Conservation (phyloP, 2,888 invertebrate genomes). For the Brenthis daphne region DNA sequence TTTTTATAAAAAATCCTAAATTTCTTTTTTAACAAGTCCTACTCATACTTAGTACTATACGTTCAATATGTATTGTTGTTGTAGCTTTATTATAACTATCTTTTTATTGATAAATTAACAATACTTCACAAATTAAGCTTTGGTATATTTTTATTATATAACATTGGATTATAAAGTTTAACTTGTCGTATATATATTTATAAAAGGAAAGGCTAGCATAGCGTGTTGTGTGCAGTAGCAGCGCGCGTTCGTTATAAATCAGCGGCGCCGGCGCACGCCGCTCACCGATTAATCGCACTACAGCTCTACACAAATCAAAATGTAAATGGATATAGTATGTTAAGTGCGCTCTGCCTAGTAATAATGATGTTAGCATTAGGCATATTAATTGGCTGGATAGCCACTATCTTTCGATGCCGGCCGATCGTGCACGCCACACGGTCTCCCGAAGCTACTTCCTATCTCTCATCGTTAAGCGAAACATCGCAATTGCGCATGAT, state of each 20-base stretch:
- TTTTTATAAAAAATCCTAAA: no score
- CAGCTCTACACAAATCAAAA: constrained; percentile 80
- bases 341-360: constrained; percentile 78
- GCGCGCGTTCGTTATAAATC: constrained; percentile 64
- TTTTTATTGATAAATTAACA: no score
- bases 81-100: no score
- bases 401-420: constrained; percentile 69
- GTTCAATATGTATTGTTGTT: no score
- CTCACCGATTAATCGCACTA: constrained; percentile 77
- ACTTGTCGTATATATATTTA: background rate
- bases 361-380: constrained; percentile 83
- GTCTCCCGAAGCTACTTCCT: constrained; percentile 50
- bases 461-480: constrained; percentile 44
- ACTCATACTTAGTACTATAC: no score
- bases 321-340: constrained; percentile 81
- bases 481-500: constrained; percentile 25
- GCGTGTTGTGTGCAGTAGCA: constrained; percentile 39
- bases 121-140: no score
- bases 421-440: constrained; percentile 60
- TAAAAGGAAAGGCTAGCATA: constrained; percentile 20
- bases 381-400: constrained; percentile 80
- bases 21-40: no score
- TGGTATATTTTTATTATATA: no score
- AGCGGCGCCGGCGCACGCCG: constrained; percentile 63
- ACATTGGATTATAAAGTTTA: no score